A percentile compares a stretch with the other conserved stretches of the same genome.
These are phyloP conservation scores for Aleiodes alternator DNA, from an alignment of 2,888 invertebrate species.

Conservation along the genomic window DNA sequence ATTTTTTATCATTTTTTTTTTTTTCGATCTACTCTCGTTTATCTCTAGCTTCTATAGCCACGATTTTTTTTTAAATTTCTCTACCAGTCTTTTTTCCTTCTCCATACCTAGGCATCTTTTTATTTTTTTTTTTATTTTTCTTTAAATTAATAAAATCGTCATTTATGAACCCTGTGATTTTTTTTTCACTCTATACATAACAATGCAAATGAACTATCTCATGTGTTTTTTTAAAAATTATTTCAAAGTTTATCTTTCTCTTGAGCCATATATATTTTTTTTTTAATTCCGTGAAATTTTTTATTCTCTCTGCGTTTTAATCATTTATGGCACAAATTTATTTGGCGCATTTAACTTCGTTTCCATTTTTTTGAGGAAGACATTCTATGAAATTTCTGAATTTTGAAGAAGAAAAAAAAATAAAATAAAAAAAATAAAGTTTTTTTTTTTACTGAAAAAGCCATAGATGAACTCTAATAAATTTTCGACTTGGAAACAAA, in stretches of 20 bases:
- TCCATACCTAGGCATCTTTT: conserved; percentile 67
- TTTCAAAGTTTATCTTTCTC: conserved; percentile 38
- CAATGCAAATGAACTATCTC: conserved; percentile 3
- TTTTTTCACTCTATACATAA: conserved; percentile 48
- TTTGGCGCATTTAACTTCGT: conserved; percentile 58
- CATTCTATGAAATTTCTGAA: background rate
- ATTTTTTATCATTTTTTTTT: conserved; percentile 33
- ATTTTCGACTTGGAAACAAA: no score
- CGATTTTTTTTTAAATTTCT: conserved; percentile 58
- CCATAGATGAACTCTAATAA: no score
- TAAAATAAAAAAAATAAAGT: background rate
- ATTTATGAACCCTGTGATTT: conserved; percentile 63
- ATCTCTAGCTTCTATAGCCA: conserved; percentile 57
- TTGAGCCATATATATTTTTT: conserved; percentile 35
- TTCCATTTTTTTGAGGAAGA: conserved; percentile 3
- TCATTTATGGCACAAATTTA: conserved; percentile 67
- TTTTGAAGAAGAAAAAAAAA: conserved; percentile 8
- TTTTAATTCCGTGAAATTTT: background rate
- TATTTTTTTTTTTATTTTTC: conserved; percentile 46
- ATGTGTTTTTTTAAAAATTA: conserved; percentile 23
- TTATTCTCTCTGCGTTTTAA: conserved; percentile 6
- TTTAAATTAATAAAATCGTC: conserved; percentile 64
- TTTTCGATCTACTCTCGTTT: conserved; percentile 31
- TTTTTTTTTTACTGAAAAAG: no score
- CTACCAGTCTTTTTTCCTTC: conserved; percentile 73